Conservation (phyloP, 2,797 vertebrate genomes). For the Hipposideros larvatus region DNA sequence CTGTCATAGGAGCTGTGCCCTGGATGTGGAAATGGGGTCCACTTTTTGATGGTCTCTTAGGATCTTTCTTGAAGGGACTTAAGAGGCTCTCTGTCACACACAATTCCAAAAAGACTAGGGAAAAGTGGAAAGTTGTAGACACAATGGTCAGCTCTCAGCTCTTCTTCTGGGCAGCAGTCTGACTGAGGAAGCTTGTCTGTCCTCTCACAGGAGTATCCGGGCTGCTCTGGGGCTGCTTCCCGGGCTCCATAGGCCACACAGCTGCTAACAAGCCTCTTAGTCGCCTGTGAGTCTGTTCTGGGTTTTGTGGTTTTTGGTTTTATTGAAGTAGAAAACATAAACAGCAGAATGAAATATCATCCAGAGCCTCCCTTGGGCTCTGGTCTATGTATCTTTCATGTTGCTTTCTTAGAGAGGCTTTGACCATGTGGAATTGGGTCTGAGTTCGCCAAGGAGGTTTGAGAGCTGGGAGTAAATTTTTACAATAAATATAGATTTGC, state of each 20-base stretch:
- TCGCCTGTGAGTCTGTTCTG: background rate
- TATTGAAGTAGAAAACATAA: background rate
- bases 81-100: background rate
- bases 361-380: background rate
- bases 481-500: background rate
- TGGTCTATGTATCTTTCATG: background rate
- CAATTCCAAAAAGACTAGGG: background rate
- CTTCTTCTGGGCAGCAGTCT: background rate
- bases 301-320: background rate
- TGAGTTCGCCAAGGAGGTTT: background rate
- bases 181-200: too few relatives aligned
- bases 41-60: background rate
- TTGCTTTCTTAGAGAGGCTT: background rate
- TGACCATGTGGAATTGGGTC: background rate
- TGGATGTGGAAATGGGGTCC: background rate
- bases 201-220: background rate
- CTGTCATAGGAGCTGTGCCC: background rate
- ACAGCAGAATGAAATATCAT: background rate
- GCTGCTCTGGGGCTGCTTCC: background rate
- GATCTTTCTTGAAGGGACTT: background rate
- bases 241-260: accelerated
- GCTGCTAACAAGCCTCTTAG: background rate
- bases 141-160: background rate
- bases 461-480: background rate
- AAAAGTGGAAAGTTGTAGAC: background rate